Evolutionary conservation across 2,113 vertebrate species (phyloP), one percentile per base, ranked within the genome.

Genomic region (Vidua chalybeata): DNA sequence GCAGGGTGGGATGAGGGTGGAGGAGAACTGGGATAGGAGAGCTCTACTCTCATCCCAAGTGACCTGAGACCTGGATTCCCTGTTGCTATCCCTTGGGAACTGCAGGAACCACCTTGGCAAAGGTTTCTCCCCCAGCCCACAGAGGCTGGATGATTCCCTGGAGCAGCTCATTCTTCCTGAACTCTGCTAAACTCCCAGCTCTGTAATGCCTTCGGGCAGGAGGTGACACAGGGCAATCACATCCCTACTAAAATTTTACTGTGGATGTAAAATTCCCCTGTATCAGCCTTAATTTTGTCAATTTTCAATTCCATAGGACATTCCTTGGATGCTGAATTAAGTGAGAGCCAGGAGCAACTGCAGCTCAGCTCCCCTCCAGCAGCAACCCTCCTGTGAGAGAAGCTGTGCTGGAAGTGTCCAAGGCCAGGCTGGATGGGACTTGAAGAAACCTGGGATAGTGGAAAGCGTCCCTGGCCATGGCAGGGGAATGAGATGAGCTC

Each of bases 81-180:
- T 45, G 2, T 3, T 11, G 11, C 10, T 18, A 0, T 21, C 41
- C 68, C 55, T 9, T 4, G 27, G 77, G n/a, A 19, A 5, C 0
- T 21, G 46, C 54, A 54, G 58, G 59, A 64, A 15, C 1, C 45
- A 4, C 3, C 1, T 1, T 12, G 37, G 23, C 39, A 27, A 6
- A 31, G 56, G 10, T 24, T 48, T n/a, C 15, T 46, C 4, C 41
- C 46, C 15, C 0, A 0, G 19, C 1, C 22, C 5, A 0, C 3
- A 0, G 33, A 4, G 6, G 1, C 31, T 21, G 16, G 48, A 17
- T 35, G 56, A 58, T 45, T 18, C 80, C 41, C 62, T 6, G 1
- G 39, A 78, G 26, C 21, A 33, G 26, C 4, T 74, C 17, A 0
- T 28, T 41, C 63, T 9, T 59, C 82, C 82, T 18, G 30, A 63